phyloP scores from a whole-genome alignment of 2,797 vertebrate species.

The Enteromius unitaeniatus region DNA sequence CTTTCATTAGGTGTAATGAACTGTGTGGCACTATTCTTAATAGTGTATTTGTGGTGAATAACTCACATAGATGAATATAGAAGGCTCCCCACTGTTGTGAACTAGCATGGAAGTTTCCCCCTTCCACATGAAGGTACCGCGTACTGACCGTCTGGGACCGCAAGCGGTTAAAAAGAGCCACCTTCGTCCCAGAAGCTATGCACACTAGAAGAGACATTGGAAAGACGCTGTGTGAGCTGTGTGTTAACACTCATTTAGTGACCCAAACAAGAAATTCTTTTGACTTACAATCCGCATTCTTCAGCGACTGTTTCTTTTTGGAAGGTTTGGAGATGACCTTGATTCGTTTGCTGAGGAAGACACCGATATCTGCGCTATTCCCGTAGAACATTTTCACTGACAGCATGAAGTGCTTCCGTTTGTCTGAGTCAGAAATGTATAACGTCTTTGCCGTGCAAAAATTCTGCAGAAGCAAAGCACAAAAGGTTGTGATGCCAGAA shows the following conservation, averaged over 20 bases:
- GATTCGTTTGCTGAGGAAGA: slow-evolving; percentile 97
- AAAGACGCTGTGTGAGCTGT: neutral
- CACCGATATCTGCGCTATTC: slow-evolving; percentile 94
- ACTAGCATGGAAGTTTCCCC: slow-evolving; percentile 98
- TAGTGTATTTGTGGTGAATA: slow-evolving; percentile 12
- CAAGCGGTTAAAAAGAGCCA: slow-evolving; percentile 97
- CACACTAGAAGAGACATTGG: slow-evolving; percentile 82
- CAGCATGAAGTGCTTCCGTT: slow-evolving; percentile 99
- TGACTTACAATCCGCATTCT: slow-evolving; percentile 94
- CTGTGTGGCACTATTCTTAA: neutral
- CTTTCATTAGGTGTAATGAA: neutral
- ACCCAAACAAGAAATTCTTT: neutral
- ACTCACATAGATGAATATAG: slow-evolving; percentile 97
- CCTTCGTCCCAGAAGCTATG: slow-evolving; percentile 98
- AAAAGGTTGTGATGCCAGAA: neutral
- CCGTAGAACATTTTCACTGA: slow-evolving; percentile 98
- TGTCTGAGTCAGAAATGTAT: slow-evolving; percentile 98
- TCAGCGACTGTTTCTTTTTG: slow-evolving; percentile 98
- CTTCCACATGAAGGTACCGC: slow-evolving; percentile 97
- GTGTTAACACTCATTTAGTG: neutral
- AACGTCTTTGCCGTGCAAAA: slow-evolving; percentile 98
- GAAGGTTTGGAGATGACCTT: slow-evolving; percentile 99
- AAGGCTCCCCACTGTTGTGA: slow-evolving; percentile 99
- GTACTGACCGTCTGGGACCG: slow-evolving; percentile 98
- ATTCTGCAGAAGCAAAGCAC: slow-evolving; percentile 78